Evolutionary conservation across 2,797 vertebrate genomes (phyloP).

Genomic region (Cossypha caffra): DNA sequence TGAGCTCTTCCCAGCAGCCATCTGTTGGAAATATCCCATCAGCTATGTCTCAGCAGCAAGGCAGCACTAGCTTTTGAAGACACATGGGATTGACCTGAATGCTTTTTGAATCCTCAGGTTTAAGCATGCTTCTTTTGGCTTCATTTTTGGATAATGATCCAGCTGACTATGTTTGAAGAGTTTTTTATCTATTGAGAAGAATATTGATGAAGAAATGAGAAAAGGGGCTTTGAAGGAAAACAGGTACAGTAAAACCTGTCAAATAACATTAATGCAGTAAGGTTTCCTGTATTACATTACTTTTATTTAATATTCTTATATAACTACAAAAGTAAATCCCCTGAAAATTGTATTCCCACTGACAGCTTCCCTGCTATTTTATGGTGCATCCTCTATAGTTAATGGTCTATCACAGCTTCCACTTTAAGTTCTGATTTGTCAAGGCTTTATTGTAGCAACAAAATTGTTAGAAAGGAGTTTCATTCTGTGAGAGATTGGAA

Average conservation of each 20-base stretch:
- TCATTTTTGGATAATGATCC: neutral
- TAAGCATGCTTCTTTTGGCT: neutral
- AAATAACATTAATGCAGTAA: neutral
- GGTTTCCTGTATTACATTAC: neutral
- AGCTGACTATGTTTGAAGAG: neutral
- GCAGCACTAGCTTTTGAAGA: neutral
- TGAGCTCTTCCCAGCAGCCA: rapidly evolving
- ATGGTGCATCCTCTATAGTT: constrained; percentile 4
- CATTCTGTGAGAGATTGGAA: neutral
- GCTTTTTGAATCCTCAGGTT: neutral
- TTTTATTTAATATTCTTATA: constrained; percentile 40
- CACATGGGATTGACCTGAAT: neutral
- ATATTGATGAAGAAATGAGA: constrained; percentile 18
- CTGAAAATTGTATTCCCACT: constrained; percentile 25
- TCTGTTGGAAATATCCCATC: neutral
- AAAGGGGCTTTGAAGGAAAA: constrained; percentile 7
- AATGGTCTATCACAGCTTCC: constrained; percentile 36
- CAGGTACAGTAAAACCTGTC: neutral
- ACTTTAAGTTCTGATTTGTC: constrained; percentile 5
- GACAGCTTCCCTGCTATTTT: constrained; percentile 53
- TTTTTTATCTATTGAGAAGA: neutral
- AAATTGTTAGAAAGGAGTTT: constrained; percentile 14
- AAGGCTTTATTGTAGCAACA: constrained; percentile 28
- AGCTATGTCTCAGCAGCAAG: neutral
- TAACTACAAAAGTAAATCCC: constrained; percentile 34